Base-by-base conservation (phyloP, 1,140 invertebrate species). In the Cydia amplana region DNA sequence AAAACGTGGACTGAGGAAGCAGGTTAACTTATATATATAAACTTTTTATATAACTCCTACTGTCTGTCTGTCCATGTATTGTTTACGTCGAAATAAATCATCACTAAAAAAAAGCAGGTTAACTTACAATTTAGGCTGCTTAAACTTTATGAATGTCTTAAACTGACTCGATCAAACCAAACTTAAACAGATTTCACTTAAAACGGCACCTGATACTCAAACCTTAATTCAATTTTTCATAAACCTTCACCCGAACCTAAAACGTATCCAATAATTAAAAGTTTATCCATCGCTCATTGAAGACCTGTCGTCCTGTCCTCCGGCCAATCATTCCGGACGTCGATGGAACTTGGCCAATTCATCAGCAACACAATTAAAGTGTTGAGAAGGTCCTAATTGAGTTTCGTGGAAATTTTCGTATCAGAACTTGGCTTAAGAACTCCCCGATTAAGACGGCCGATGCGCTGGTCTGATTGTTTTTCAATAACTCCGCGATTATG, bases 331-430 rank as follows among this genome's bases (percentile, higher is more conserved):
- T 77, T 77, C 72, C 63, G 73, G 77, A 64, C 77, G 73, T 51
- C 25, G 73, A 70, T 70, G 43, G 40, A 76, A 76, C 70, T 76
- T 73, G 60, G 55, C 9, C 73, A 64, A 77, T 77, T 77, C 76
- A 77, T 77, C 74, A 67, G 76, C 25, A 14, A 74, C 51, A 77
- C 76, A 77, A 77, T 77, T 77, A 77, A 77, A 77, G 73, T 77
- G 74, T 72, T 77, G 73, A 72, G 73, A 64, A 40, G 49, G 51
- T 49, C 74, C 74, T 77, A 77, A 77, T 77, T 77, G 76, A 77
- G 73, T 77, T 77, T 75, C 65, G 65, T 70, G 36, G 36, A 70
- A 70, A 70, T 43, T 70, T 70, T 70, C 65, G 65, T 70, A 70
- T 74, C 43, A 63, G 73, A 77, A 75, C 67, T 72, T 74, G 65